Conservation (phyloP, 2,797 vertebrate species). For the Myotis myotis region DNA sequence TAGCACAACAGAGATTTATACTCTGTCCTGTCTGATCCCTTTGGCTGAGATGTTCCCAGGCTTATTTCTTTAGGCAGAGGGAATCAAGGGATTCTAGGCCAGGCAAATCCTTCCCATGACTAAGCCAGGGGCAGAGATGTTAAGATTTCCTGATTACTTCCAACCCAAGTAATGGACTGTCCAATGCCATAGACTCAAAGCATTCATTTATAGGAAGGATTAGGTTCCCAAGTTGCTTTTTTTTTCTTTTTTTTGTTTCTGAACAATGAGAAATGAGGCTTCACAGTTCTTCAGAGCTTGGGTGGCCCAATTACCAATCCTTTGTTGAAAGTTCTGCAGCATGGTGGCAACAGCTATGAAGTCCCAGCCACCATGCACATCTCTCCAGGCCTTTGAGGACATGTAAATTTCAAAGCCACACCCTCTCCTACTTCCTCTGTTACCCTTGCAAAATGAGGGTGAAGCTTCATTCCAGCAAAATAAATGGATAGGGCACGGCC, state of each 20-base stretch:
- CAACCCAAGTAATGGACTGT: not conserved
- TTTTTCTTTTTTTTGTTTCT: not conserved
- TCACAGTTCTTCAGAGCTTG: conserved; percentile 53
- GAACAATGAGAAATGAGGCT: conserved; percentile 68
- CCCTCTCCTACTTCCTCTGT: not conserved
- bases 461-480: not conserved
- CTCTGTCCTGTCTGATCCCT: not conserved
- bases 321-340: conserved; percentile 70
- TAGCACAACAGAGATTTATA: not conserved
- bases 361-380: not conserved
- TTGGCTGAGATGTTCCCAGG: not conserved
- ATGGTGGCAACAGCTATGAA: not conserved
- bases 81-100: not conserved
- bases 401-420: not conserved
- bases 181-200: not conserved
- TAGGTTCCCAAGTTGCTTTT: conserved; percentile 29
- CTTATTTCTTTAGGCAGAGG: not conserved
- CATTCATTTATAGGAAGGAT: not conserved
- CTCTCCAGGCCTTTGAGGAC: not conserved
- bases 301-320: conserved; percentile 76
- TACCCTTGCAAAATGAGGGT: conserved; percentile 24
- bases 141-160: not conserved
- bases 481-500: not conserved
- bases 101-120: not conserved
- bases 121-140: not conserved